Conservation (phyloP, 2,113 vertebrate species). For the Odocoileus virginianus region DNA sequence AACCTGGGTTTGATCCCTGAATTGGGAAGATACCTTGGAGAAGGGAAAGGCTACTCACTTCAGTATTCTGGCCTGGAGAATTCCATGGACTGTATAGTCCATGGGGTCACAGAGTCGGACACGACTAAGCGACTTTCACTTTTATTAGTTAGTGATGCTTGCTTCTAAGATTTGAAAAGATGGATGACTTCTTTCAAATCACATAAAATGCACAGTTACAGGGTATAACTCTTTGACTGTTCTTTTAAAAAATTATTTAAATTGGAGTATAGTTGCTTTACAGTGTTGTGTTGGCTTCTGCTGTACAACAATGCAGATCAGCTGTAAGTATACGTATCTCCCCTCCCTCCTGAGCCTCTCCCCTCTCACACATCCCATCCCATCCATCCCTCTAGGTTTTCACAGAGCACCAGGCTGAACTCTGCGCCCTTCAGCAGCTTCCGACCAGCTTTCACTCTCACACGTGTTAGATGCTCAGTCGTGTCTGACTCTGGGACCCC, state of each 20-base stretch:
- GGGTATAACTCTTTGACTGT: neutral
- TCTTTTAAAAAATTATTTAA: neutral
- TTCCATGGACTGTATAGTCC: neutral
- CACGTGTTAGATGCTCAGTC: neutral
- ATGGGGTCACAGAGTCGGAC: neutral
- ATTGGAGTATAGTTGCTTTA: neutral
- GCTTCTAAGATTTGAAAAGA: neutral
- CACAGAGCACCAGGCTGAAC: neutral
- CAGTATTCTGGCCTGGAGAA: neutral
- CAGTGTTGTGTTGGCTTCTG: neutral
- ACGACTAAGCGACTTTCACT: neutral
- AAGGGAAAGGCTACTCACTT: neutral
- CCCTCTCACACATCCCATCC: neutral
- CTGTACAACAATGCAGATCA: neutral
- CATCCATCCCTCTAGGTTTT: neutral
- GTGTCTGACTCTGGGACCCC: fast-evolving
- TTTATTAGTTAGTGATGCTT: neutral
- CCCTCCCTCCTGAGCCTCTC: neutral
- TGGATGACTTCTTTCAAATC: neutral
- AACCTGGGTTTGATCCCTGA: neutral
- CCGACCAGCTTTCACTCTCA: neutral
- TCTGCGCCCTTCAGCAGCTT: neutral
- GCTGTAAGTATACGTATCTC: neutral
- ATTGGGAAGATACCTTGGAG: neutral
- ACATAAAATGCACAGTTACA: neutral